Evolutionary conservation across 2,797 vertebrate genomes (phyloP).

Genomic region (Muraenolepis orangiensis): DNA sequence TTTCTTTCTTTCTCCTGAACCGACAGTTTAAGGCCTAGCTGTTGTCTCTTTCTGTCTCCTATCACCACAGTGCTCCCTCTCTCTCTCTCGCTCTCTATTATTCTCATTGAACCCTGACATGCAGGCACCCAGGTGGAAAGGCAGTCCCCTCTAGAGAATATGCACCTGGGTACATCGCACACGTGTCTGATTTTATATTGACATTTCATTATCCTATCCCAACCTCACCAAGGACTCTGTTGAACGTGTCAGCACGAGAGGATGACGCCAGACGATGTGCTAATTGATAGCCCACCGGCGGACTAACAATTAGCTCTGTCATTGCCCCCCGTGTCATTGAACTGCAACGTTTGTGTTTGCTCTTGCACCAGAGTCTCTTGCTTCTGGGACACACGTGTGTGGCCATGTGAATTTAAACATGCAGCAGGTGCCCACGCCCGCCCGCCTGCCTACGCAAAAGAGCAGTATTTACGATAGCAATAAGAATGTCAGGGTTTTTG

Average conservation of each 20-base stretch:
- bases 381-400: background rate
- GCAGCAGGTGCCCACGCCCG: background rate
- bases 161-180: background rate
- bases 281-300: background rate
- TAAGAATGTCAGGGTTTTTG: background rate
- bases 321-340: background rate
- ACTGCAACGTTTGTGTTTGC: background rate
- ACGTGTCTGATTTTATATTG: background rate
- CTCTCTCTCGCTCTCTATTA: background rate
- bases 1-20: background rate
- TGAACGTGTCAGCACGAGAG: background rate
- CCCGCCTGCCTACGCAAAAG: background rate
- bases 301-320: background rate
- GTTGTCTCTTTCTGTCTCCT: background rate
- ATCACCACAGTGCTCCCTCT: background rate
- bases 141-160: background rate
- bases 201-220: background rate
- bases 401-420: background rate
- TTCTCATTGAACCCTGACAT: background rate
- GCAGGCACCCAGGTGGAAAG: background rate
- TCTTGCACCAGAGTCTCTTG: background rate
- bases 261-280: background rate
- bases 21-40: background rate
- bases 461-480: background rate
- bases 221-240: background rate